phyloP scores from a whole-genome alignment of 2,888 invertebrate genomes.

The Kryphioiulus occultus region DNA sequence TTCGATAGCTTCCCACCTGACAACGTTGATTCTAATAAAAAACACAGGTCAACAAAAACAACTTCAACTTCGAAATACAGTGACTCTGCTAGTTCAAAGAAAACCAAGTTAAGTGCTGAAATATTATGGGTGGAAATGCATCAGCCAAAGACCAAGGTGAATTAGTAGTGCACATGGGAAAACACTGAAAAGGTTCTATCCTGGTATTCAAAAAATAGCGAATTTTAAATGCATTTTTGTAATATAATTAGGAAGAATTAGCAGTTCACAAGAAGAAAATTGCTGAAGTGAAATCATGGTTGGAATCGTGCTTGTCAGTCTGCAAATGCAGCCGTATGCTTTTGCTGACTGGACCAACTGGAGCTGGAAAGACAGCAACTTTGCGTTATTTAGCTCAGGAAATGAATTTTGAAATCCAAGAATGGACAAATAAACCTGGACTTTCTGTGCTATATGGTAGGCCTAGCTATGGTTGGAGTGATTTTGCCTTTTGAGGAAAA shows the following conservation, averaged over 20 bases:
- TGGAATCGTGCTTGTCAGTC: background rate
- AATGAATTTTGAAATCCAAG: conserved; percentile 70
- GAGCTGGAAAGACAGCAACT: conserved; percentile 82
- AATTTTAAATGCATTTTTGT: background rate
- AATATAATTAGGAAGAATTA: conserved; percentile 6
- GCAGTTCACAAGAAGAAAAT: conserved; percentile 44
- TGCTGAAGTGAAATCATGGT: conserved; percentile 28
- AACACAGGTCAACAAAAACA: background rate
- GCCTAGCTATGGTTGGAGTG: too few relatives aligned
- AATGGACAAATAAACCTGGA: conserved; percentile 74
- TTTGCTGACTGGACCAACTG: conserved; percentile 81
- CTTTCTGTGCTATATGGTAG: background rate
- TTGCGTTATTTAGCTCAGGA: conserved; percentile 73
- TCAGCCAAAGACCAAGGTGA: conserved; percentile 37
- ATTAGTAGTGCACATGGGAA: background rate
- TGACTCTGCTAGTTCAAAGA: background rate
- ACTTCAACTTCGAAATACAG: background rate
- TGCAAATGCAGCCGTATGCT: conserved; percentile 64
- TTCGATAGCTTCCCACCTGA: background rate
- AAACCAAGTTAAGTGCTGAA: background rate
- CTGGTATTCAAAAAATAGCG: too few relatives aligned
- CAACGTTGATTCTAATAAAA: background rate
- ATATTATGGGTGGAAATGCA: conserved; percentile 24
- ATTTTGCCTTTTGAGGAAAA: too few relatives aligned
- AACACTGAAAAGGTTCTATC: too few relatives aligned